These are phyloP conservation scores for Syngnathus rostellatus DNA, from an alignment of 2,797 vertebrate species.

Conservation along the genomic window DNA sequence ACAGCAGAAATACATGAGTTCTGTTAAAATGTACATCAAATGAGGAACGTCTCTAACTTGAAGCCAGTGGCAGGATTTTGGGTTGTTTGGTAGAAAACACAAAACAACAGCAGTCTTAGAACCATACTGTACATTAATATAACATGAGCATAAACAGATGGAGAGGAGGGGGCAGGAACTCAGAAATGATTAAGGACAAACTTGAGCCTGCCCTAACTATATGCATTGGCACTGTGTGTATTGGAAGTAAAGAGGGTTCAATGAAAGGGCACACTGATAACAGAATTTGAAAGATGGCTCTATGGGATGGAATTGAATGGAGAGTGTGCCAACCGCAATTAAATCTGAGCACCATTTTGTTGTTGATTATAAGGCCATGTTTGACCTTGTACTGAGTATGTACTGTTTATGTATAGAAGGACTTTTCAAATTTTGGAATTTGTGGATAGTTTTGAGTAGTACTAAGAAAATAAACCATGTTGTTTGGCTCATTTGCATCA, in stretches of 20 bases:
- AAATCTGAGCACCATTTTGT: background rate
- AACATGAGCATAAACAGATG: background rate
- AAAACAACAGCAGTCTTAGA: background rate
- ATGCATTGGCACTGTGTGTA: background rate
- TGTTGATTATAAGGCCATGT: too few relatives aligned
- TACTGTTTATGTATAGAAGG: too few relatives aligned
- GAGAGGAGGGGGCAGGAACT: background rate
- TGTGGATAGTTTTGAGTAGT: too few relatives aligned
- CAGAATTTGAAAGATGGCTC: background rate
- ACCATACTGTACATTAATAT: background rate
- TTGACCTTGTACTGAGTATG: too few relatives aligned
- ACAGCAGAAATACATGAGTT: background rate
- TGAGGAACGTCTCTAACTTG: background rate
- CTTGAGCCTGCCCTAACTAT: too few relatives aligned
- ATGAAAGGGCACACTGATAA: background rate
- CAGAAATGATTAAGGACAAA: background rate
- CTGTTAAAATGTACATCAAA: background rate
- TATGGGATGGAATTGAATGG: background rate
- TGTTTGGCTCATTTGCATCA: background rate
- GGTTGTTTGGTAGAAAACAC: background rate
- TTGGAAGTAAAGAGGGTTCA: background rate
- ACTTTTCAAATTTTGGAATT: too few relatives aligned
- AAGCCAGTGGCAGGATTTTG: background rate
- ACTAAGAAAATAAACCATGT: background rate
- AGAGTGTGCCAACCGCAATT: background rate